Evolutionary conservation across 92 coral and sea anemone species (phyloP).

Genomic region (Montipora capitata): DNA sequence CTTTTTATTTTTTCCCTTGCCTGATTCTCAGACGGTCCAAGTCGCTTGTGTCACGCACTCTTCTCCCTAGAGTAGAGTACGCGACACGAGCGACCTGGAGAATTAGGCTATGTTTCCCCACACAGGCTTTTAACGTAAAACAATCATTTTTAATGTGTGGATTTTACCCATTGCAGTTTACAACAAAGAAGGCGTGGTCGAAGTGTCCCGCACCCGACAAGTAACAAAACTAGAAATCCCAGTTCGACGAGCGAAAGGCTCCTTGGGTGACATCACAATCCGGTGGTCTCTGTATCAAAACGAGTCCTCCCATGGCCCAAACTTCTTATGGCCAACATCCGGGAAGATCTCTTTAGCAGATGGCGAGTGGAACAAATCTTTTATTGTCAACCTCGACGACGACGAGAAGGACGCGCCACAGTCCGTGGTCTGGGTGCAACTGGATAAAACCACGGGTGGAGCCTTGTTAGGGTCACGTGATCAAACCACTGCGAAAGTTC

Average conservation of each 20-base stretch:
- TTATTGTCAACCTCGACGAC: slow-evolving; percentile 66
- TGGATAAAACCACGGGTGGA: slow-evolving; percentile 81
- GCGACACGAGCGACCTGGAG: no score
- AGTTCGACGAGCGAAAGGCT: slow-evolving; percentile 91
- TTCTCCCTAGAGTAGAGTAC: no score
- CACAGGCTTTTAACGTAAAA: neutral
- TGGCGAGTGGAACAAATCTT: slow-evolving; percentile 91
- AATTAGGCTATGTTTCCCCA: neutral
- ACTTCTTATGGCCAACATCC: slow-evolving; percentile 81
- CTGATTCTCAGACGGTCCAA: no score
- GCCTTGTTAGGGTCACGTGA: slow-evolving; percentile 84
- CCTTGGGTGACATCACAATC: slow-evolving; percentile 87
- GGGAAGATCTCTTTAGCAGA: slow-evolving; percentile 79
- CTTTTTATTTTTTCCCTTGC: no score
- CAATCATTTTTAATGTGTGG: neutral
- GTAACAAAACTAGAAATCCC: slow-evolving; percentile 81
- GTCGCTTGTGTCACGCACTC: no score
- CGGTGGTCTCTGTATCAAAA: slow-evolving; percentile 83
- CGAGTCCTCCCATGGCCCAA: slow-evolving; percentile 53
- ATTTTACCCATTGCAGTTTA: slow-evolving; percentile 55
- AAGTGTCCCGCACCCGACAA: slow-evolving; percentile 69
- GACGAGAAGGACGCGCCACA: slow-evolving; percentile 68
- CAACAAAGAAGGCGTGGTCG: slow-evolving; percentile 75
- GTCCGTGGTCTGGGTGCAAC: slow-evolving; percentile 69
- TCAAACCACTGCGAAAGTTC: slow-evolving; percentile 66